Evolutionary conservation across 2,113 vertebrate genomes (phyloP), one percentile per base, ranked within the genome.

Genomic region (Megaptera novaeangliae): DNA sequence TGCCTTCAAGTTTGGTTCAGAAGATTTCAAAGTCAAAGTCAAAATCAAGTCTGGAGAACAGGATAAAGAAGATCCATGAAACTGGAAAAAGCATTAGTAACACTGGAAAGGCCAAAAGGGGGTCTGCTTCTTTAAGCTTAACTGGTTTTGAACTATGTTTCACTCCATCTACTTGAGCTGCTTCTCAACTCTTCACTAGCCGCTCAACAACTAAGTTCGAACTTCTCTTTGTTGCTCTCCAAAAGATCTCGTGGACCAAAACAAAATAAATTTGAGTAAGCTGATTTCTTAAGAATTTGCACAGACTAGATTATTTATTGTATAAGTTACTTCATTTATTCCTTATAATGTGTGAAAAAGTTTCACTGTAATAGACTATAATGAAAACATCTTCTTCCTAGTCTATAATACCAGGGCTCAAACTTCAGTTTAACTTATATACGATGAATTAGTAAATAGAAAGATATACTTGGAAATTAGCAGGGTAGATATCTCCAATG

Each of bases 11-110:
- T 97, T 61, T 49, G 10, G 72, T 29, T 89, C 20, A 49, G 72
- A 91, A 81, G 61, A 80, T 49, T 46, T 92, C 39, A 96, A 91
- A 74, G 57, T 92, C 39, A 96, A 91, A 74, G 78, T 85, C n/a
- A 75, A 88, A 80, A 80, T 85, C 41, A 81, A 88, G 64, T 41
- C 84, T 61, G 89, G 3, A 81, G 64, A 94, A 72, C 17, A 91
- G 64, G 34, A 17, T 63, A 52, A 92, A 88, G 61, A 93, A 72
- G 66, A 71, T 66, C 55, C 27, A 27, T 49, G n/a, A 31, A 69
- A 81, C 0, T 44, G 46, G 46, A 74, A 89, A 95, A 49, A 72
- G 21, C 46, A 77, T 41, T 87, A 10, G 5, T 31, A 25, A 88
- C 20, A 57, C 0, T 17, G 31, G 11, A 71, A 92, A 84, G 80